Percentiles rank a stretch among this genome's conserved stretches.
These are phyloP conservation scores for Mythimna albipuncta DNA, from an alignment of 2,888 invertebrate genomes.

Conservation along the genomic window DNA sequence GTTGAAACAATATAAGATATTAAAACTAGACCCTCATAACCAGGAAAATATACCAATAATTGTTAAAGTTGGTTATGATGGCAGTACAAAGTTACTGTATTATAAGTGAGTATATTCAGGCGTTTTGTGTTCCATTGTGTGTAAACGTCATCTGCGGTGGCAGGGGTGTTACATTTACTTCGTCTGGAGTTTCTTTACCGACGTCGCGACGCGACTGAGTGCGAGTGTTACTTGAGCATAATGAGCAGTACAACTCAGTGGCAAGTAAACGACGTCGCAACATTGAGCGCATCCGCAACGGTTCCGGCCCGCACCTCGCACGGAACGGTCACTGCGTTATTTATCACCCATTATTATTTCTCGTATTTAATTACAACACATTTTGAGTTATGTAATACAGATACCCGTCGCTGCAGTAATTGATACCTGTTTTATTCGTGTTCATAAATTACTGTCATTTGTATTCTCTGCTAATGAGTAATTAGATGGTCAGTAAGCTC, in stretches of 20 bases:
- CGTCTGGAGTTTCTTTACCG: background rate
- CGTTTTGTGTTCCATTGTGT: constrained; percentile 8
- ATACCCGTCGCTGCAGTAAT: constrained; percentile 1
- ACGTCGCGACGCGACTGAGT: background rate
- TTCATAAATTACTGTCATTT: constrained; percentile 17
- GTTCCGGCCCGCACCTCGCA: background rate
- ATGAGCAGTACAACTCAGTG: background rate
- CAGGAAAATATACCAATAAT: constrained; percentile 5
- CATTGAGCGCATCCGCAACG: constrained; percentile 1
- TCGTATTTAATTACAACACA: background rate
- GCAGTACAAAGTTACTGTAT: constrained; percentile 8
- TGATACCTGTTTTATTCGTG: constrained; percentile 13
- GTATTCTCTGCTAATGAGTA: background rate
- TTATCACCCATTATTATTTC: constrained; percentile 2
- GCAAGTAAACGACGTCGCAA: background rate
- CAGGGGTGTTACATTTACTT: background rate
- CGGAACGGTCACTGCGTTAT: background rate
- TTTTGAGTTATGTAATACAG: background rate
- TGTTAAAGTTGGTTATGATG: background rate
- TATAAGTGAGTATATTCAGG: constrained; percentile 6
- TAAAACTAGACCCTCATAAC: background rate
- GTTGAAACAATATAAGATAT: background rate
- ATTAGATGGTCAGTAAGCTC: background rate
- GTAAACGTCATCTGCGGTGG: background rate
- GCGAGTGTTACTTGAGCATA: constrained; percentile 7